A percentile compares a stretch with the other conserved stretches of the same genome.
phyloP scores from a whole-genome alignment of 2,888 invertebrate species.

The Adineta ricciae region DNA sequence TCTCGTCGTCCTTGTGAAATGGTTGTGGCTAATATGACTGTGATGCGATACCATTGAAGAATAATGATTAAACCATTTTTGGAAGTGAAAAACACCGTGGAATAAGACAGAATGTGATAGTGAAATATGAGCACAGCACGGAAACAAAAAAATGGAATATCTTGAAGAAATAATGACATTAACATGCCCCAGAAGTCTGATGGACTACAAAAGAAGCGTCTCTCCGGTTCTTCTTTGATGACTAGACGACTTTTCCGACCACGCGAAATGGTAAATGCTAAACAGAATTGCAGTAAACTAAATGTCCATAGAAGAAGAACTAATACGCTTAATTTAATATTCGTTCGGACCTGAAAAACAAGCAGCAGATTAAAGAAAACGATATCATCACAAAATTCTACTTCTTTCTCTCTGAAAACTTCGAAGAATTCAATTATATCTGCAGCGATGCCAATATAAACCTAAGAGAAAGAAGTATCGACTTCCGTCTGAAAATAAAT shows the following conservation, averaged over 20 bases:
- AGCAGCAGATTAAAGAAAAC: too few relatives aligned
- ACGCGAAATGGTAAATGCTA: slow-evolving; percentile 73
- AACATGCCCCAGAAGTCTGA: slow-evolving; percentile 34
- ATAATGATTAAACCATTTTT: slow-evolving; percentile 78
- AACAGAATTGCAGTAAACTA: slow-evolving; percentile 83
- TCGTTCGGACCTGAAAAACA: slow-evolving; percentile 46
- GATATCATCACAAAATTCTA: too few relatives aligned
- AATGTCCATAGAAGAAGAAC: slow-evolving; percentile 83
- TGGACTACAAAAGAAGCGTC: neutral
- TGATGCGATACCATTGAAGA: slow-evolving; percentile 70
- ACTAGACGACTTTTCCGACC: slow-evolving; percentile 45
- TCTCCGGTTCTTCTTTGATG: slow-evolving; percentile 35
- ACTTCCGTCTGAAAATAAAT: too few relatives aligned
- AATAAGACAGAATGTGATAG: slow-evolving; percentile 72
- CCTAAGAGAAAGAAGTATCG: too few relatives aligned
- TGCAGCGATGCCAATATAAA: slow-evolving; percentile 63
- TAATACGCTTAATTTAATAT: slow-evolving; percentile 68
- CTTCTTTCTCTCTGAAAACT: slow-evolving; percentile 54
- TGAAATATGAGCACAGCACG: slow-evolving; percentile 49
- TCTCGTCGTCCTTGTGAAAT: neutral
- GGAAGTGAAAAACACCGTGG: slow-evolving; percentile 91
- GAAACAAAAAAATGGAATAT: slow-evolving; percentile 76
- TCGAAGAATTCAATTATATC: slow-evolving; percentile 94
- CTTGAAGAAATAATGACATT: slow-evolving; percentile 47
- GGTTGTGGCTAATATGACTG: slow-evolving; percentile 37